Percentiles rank a stretch among this genome's conserved stretches.
phyloP scores from a whole-genome alignment of 2,113 vertebrate species.

The Ceyx melanurus region DNA sequence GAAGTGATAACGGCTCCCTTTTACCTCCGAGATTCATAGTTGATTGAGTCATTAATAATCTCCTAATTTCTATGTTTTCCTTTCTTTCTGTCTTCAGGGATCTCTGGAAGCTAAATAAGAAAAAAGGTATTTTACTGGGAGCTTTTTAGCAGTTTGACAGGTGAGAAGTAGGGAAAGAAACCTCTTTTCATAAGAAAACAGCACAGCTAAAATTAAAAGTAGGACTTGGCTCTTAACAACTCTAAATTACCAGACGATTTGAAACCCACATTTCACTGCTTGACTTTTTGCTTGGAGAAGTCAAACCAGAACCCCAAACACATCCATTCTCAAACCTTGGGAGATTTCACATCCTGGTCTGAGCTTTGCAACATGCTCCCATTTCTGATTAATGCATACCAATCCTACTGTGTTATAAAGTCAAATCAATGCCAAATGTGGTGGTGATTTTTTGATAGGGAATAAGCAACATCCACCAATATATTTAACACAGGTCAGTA shows the following conservation, averaged over 20 bases:
- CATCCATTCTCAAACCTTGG: constrained; percentile 58
- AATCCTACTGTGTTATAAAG: constrained; percentile 56
- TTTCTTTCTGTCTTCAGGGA: constrained; percentile 42
- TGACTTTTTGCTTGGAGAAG: constrained; percentile 50
- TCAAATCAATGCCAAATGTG: constrained; percentile 70
- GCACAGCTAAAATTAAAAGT: constrained; percentile 53
- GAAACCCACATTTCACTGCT: constrained; percentile 29
- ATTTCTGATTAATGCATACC: constrained; percentile 66
- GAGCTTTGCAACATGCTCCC: constrained; percentile 56
- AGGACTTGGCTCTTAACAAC: constrained; percentile 35
- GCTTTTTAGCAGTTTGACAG: constrained; percentile 21
- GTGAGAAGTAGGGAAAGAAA: constrained; percentile 53
- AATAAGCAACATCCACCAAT: constrained; percentile 53
- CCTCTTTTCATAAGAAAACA: constrained; percentile 24
- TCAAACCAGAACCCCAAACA: constrained; percentile 44
- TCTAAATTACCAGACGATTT: constrained; percentile 50
- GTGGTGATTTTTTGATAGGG: constrained; percentile 66
- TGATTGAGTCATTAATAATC: constrained; percentile 55
- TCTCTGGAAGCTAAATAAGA: constrained; percentile 52
- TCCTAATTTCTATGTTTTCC: constrained; percentile 59
- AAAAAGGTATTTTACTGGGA: constrained; percentile 28
- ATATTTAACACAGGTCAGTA: constrained; percentile 66
- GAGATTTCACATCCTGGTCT: constrained; percentile 57
- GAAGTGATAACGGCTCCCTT: constrained; percentile 1
- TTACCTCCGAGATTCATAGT: constrained; percentile 24